Conservation (phyloP, 2,113 vertebrate species). For the Mastomys coucha region DNA sequence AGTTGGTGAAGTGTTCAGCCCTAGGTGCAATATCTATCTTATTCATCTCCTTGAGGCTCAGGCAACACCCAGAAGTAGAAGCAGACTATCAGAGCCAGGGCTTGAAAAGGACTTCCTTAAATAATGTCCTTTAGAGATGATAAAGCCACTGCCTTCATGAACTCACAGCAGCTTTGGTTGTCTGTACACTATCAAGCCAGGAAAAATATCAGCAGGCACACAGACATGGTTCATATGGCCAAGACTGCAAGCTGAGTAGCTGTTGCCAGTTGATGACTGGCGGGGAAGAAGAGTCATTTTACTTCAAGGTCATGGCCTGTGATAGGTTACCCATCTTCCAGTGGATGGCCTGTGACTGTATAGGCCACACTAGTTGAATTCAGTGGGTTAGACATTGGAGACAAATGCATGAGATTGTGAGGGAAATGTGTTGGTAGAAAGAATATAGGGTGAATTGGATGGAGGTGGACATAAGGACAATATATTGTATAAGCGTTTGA, state of each 20-base stretch:
- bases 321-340: neutral
- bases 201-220: neutral
- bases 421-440: neutral
- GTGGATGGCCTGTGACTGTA: neutral
- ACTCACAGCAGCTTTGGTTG: too few relatives aligned
- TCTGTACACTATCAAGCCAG: neutral
- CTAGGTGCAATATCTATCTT: neutral
- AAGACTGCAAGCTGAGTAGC: too few relatives aligned
- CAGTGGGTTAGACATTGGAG: too few relatives aligned
- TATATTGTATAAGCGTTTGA: neutral
- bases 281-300: neutral
- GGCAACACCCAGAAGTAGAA: fast-evolving
- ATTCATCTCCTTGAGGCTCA: neutral
- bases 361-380: neutral
- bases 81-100: neutral
- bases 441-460: neutral
- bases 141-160: neutral
- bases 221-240: too few relatives aligned
- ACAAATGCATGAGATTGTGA: too few relatives aligned
- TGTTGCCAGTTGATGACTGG: too few relatives aligned
- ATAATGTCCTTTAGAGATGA: too few relatives aligned
- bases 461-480: neutral
- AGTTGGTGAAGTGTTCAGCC: neutral
- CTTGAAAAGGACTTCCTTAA: neutral
- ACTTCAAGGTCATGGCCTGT: neutral